phyloP scores from a whole-genome alignment of 2,797 vertebrate species.

The Crocidura indochinensis region DNA sequence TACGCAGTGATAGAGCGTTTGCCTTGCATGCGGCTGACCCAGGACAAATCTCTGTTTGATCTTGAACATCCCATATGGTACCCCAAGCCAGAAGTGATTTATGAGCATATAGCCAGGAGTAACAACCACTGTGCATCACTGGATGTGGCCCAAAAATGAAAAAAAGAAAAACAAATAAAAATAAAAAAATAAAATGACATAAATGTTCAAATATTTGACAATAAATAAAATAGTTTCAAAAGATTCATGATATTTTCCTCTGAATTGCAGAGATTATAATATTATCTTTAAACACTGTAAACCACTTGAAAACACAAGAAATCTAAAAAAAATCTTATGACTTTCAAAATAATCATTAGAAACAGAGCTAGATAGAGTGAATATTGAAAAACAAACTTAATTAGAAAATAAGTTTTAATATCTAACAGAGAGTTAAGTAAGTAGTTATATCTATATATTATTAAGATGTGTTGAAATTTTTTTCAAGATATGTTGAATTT shows the following conservation, averaged over 20 bases:
- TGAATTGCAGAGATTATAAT: neutral
- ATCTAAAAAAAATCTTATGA: neutral
- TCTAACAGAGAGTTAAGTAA: neutral
- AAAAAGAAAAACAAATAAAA: no score
- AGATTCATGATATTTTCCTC: neutral
- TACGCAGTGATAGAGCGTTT: no score
- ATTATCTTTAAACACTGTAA: neutral
- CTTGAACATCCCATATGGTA: no score
- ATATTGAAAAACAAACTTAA: neutral
- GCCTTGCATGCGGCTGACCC: no score
- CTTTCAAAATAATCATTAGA: slow-evolving; percentile 42
- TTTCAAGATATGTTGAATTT: neutral
- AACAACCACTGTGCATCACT: no score
- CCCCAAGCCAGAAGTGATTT: no score
- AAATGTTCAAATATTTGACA: slow-evolving; percentile 40
- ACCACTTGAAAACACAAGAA: slow-evolving; percentile 17
- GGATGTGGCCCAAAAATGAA: no score
- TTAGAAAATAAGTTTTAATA: slow-evolving; percentile 34
- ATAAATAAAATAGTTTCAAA: neutral
- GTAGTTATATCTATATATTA: neutral
- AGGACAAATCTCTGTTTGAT: no score
- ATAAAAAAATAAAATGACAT: neutral
- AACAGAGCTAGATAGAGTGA: neutral
- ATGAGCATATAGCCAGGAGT: no score
- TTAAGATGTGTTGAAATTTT: neutral